These are phyloP conservation scores for Pelobates fuscus DNA, from an alignment of 2,113 vertebrate species.

Conservation along the genomic window DNA sequence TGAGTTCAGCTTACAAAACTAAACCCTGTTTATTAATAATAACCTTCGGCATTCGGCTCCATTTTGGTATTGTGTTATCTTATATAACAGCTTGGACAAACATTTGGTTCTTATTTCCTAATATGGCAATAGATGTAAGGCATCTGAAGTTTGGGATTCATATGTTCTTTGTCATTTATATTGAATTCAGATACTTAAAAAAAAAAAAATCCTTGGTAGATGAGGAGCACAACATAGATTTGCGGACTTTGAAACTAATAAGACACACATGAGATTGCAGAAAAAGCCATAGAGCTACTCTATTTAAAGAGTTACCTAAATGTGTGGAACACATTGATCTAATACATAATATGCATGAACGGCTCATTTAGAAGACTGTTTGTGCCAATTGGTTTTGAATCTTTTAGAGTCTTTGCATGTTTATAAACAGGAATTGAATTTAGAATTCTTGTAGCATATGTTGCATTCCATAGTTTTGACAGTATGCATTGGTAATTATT, in stretches of 20 bases:
- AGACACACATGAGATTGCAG: background rate
- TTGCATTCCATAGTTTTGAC: too few relatives aligned
- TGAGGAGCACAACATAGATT: conserved; percentile 38
- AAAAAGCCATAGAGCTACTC: background rate
- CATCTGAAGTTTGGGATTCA: conserved; percentile 4
- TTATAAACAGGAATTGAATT: too few relatives aligned
- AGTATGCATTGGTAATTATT: too few relatives aligned
- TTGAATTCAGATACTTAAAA: conserved; percentile 15
- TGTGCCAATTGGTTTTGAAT: too few relatives aligned
- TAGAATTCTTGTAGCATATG: too few relatives aligned
- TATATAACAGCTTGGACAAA: background rate
- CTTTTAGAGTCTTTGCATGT: too few relatives aligned
- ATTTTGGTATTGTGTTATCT: background rate
- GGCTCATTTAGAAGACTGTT: too few relatives aligned
- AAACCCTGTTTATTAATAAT: background rate
- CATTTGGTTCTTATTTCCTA: conserved; percentile 28
- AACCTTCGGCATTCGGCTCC: background rate
- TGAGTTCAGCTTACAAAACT: background rate
- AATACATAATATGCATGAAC: too few relatives aligned
- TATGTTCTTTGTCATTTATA: conserved; percentile 20
- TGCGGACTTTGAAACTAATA: conserved; percentile 48
- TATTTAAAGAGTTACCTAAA: too few relatives aligned
- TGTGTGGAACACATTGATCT: too few relatives aligned
- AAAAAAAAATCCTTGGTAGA: conserved; percentile 28
- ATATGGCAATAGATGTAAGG: conserved; percentile 17